Evolutionary conservation across 2,797 vertebrate genomes (phyloP).

Genomic region (Hippoglossus hippoglossus): DNA sequence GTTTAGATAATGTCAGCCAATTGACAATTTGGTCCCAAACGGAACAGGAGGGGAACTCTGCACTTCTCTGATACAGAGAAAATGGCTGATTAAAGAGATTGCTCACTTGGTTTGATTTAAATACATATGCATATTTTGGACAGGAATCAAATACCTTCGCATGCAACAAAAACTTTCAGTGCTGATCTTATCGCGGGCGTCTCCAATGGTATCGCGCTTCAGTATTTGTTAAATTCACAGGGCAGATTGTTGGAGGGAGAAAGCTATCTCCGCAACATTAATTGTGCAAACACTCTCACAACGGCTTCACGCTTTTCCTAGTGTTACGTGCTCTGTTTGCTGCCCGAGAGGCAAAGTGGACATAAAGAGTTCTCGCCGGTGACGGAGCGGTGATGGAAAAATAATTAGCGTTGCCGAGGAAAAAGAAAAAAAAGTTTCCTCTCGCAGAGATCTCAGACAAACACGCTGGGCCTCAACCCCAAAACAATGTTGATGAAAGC

Average conservation of each 20-base stretch:
- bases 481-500: conserved; percentile 77
- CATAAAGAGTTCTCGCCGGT: conserved; percentile 44
- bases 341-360: conserved; percentile 51
- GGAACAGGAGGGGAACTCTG: conserved; percentile 60
- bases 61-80: conserved; percentile 68
- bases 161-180: conserved; percentile 48
- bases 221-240: conserved; percentile 59
- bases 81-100: conserved; percentile 74
- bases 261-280: conserved; percentile 57
- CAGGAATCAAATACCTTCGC: conserved; percentile 72
- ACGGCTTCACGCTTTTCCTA: conserved; percentile 34
- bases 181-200: conserved; percentile 49
- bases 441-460: conserved; percentile 60
- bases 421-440: conserved; percentile 43
- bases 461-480: conserved; percentile 52
- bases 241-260: conserved; percentile 41
- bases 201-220: conserved; percentile 37
- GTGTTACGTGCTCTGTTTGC: conserved; percentile 51
- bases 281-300: conserved; percentile 69
- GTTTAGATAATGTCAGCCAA: conserved; percentile 85
- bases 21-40: conserved; percentile 82
- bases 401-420: conserved; percentile 73
- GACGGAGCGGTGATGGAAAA: conserved; percentile 73
- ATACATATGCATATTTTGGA: conserved; percentile 69
- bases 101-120: conserved; percentile 71